Evolutionary conservation across 53 echinoderm and acorn worm species (phyloP).

Genomic region (Apostichopus leukothele): DNA sequence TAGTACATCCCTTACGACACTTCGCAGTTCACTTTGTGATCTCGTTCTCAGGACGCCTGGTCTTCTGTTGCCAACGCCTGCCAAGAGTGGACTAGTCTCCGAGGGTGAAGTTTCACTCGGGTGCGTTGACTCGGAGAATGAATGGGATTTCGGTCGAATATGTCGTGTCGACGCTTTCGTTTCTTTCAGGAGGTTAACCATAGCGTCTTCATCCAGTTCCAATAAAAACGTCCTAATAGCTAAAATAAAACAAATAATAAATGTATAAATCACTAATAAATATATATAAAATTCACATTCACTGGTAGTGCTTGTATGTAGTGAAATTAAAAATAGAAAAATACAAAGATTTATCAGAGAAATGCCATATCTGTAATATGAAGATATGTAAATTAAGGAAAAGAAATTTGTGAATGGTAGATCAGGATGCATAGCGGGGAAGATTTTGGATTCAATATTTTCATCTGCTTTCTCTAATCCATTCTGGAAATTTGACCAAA

Average conservation of each 20-base stretch:
- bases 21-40: constrained; percentile 11
- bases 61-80: background rate
- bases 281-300: too few species aligned
- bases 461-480: too few species aligned
- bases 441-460: too few species aligned
- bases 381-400: too few species aligned
- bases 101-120: background rate
- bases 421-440: too few species aligned
- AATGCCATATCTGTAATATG: too few species aligned
- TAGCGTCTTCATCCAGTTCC: constrained; percentile 88
- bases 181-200: constrained; percentile 67
- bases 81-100: constrained; percentile 26
- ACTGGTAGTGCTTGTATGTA: too few species aligned
- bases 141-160: constrained; percentile 3
- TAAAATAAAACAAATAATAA: constrained; percentile 24
- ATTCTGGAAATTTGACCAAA: too few species aligned
- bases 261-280: too few species aligned
- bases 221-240: constrained; percentile 82
- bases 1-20: constrained; percentile 20
- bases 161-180: background rate
- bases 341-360: too few species aligned
- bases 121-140: background rate
- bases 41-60: background rate
- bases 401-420: too few species aligned
- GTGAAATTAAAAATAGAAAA: too few species aligned